Conservation (phyloP, 1,140 invertebrate genomes). For the Halyomorpha halys region DNA sequence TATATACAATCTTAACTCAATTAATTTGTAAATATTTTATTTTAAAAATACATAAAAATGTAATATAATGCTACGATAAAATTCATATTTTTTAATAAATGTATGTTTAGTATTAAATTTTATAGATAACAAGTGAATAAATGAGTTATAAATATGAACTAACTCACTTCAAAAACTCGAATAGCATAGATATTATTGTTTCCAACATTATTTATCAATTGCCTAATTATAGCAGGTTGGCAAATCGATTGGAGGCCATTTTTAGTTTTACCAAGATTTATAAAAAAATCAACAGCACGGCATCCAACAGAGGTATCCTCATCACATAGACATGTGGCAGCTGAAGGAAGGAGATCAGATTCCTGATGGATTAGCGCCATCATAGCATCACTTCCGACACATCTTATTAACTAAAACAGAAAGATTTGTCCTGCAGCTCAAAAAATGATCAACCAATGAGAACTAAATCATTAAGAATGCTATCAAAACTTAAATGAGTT, state of each 20-base stretch:
- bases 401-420: neutral
- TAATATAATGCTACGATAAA: too few species aligned
- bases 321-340: neutral
- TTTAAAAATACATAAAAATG: too few species aligned
- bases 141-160: neutral
- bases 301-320: slow-evolving; percentile 9
- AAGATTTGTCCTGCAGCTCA: neutral
- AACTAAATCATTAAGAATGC: too few species aligned
- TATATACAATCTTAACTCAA: neutral
- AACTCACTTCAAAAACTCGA: slow-evolving; percentile 10
- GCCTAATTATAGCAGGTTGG: neutral
- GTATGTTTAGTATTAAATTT: too few species aligned
- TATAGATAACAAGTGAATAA: too few species aligned
- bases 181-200: slow-evolving; percentile 5
- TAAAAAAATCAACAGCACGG: slow-evolving; percentile 8
- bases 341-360: neutral
- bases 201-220: neutral
- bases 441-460: too few species aligned
- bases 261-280: slow-evolving; percentile 3
- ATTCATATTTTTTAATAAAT: too few species aligned
- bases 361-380: neutral
- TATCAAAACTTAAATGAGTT: too few species aligned
- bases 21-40: neutral
- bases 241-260: neutral
- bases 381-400: neutral